Conservation (phyloP, 2,113 vertebrate genomes). For the Ptilorrhoa leucosticta region DNA sequence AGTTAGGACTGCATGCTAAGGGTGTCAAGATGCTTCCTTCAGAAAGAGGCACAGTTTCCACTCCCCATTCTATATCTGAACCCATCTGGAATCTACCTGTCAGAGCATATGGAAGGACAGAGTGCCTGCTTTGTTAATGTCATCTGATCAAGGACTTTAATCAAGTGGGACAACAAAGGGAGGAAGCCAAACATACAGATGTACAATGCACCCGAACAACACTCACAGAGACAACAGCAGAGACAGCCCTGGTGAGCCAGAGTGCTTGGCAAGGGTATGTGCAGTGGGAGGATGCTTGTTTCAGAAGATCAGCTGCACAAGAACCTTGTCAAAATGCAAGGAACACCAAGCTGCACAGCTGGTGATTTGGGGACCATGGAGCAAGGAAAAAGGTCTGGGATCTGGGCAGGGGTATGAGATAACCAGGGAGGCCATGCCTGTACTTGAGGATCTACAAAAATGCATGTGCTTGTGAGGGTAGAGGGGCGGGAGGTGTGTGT, state of each 20-base stretch:
- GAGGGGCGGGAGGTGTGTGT: not conserved
- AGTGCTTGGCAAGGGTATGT: not conserved
- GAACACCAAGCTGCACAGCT: not conserved
- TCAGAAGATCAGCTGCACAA: not conserved
- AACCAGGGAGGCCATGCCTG: not conserved
- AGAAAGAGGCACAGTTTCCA: not conserved
- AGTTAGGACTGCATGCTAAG: not conserved
- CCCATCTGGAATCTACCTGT: not conserved
- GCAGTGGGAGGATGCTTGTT: not conserved
- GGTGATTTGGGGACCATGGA: not conserved
- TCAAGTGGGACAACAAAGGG: not conserved
- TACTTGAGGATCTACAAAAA: not conserved
- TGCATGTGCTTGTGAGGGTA: not conserved
- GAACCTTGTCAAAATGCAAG: not conserved
- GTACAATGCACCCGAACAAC: fast-evolving
- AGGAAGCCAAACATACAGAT: not conserved
- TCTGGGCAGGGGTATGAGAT: not conserved
- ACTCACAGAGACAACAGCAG: not conserved
- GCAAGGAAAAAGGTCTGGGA: not conserved
- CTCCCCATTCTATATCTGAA: not conserved
- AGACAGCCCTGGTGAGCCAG: not conserved
- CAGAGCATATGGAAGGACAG: not conserved
- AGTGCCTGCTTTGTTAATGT: fast-evolving
- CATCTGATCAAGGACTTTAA: not conserved
- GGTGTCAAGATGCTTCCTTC: not conserved